A percentile compares a stretch with the other conserved stretches of the same genome.
phyloP scores from a whole-genome alignment of 1,140 invertebrate genomes.

The Penaeus vannamei region DNA sequence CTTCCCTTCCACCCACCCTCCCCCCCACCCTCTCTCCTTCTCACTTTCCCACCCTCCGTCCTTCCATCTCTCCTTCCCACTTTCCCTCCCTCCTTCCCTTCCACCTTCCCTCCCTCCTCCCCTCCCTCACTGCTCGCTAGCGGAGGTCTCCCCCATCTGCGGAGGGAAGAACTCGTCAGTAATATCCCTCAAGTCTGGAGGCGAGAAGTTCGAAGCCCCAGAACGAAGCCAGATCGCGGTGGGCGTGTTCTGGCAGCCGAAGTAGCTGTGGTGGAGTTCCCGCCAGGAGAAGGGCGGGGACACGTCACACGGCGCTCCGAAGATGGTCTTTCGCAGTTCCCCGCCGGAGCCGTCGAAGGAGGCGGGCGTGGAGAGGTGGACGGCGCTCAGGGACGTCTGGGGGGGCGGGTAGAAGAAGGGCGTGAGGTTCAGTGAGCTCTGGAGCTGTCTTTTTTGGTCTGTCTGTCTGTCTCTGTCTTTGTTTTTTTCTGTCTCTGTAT shows the following conservation, averaged over 20 bases:
- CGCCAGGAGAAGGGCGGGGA: constrained; percentile 71
- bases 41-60: no score
- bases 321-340: constrained; percentile 70
- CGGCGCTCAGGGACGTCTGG: constrained; percentile 70
- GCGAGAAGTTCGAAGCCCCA: constrained; percentile 20
- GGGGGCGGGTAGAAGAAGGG: neutral
- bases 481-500: no score
- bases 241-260: constrained; percentile 74
- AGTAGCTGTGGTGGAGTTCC: constrained; percentile 72
- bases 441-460: no score
- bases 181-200: constrained; percentile 25
- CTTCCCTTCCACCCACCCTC: no score
- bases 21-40: no score
- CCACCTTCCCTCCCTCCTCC: no score
- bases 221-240: constrained; percentile 71
- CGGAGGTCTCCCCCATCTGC: no score
- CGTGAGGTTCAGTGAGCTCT: neutral
- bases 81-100: no score
- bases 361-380: constrained; percentile 71
- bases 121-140: no score
- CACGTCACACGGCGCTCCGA: constrained; percentile 74
- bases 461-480: no score
- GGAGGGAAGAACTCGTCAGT: constrained; percentile 41
- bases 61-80: no score
- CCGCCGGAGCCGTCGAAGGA: constrained; percentile 69